Conservation (phyloP, 2,113 vertebrate genomes). For the Leptosomus discolor region DNA sequence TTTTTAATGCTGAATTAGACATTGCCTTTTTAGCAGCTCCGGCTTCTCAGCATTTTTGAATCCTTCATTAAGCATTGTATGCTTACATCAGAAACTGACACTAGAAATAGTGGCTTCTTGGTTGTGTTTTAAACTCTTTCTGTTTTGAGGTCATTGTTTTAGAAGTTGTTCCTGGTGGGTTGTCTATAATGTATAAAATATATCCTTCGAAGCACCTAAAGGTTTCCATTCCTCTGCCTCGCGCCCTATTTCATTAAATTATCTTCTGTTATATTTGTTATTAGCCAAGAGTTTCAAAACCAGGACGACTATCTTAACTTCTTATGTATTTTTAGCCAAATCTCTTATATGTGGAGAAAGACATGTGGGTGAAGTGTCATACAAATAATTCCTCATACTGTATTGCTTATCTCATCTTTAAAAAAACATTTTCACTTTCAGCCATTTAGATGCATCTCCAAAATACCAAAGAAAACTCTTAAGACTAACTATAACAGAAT, state of each 20-base stretch:
- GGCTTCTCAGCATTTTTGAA: neutral
- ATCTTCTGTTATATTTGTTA: neutral
- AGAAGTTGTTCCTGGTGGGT: neutral
- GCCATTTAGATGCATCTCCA: neutral
- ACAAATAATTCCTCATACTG: neutral
- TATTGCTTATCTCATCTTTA: neutral
- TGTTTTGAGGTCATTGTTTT: neutral
- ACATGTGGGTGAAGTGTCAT: neutral
- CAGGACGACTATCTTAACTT: neutral
- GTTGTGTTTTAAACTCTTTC: neutral
- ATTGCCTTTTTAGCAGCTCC: neutral
- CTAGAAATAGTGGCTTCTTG: neutral
- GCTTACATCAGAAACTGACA: neutral
- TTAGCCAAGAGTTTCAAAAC: neutral
- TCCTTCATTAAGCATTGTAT: neutral
- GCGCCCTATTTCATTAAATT: neutral
- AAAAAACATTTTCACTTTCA: neutral
- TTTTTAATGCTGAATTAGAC: neutral
- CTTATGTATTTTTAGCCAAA: neutral
- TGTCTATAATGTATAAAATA: neutral
- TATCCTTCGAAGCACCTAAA: neutral
- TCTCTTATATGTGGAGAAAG: neutral
- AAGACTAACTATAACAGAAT: neutral
- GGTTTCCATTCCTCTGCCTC: neutral
- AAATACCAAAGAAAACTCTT: neutral